A percentile compares a stretch with the other conserved stretches of the same genome.
Evolutionary conservation across 1,140 invertebrate genomes (phyloP).

Genomic region (Zelostemma sp.): DNA sequence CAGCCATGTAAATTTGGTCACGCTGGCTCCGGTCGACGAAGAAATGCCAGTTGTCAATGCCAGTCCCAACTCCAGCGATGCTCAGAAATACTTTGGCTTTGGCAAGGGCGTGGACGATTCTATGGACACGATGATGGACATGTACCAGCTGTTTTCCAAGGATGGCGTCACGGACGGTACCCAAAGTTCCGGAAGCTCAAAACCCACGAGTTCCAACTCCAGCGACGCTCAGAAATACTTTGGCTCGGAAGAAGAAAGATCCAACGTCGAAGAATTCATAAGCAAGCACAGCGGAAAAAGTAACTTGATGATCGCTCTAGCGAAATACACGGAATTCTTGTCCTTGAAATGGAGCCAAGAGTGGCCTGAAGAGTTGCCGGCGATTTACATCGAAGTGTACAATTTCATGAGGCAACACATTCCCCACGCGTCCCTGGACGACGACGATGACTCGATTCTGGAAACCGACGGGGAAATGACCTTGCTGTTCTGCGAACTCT

Average conservation of each 20-base stretch:
- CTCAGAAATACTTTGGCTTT: conserved; percentile 75
- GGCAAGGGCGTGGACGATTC: too few relatives aligned
- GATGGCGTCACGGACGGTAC: conserved; percentile 62
- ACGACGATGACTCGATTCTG: conserved; percentile 64
- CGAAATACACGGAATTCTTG: conserved; percentile 73
- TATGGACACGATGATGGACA: conserved; percentile 75
- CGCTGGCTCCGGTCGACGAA: too few relatives aligned
- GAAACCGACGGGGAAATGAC: conserved; percentile 73
- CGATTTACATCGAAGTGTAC: conserved; percentile 75
- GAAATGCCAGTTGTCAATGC: too few relatives aligned
- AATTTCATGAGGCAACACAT: conserved; percentile 67
- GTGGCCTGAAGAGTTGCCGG: conserved; percentile 75
- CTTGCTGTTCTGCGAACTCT: conserved; percentile 76
- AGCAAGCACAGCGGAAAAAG: conserved; percentile 67
- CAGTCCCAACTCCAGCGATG: conserved; percentile 50
- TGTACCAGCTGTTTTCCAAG: conserved; percentile 75
- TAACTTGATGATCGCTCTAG: conserved; percentile 76
- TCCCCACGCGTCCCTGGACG: conserved; percentile 69
- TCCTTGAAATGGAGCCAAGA: conserved; percentile 73
- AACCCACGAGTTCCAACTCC: conserved; percentile 54
- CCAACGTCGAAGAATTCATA: conserved; percentile 77
- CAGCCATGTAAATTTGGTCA: too few relatives aligned
- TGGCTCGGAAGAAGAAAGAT: conserved; percentile 74
- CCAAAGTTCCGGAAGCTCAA: conserved; percentile 61
- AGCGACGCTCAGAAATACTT: conserved; percentile 72